Evolutionary conservation across 2,888 invertebrate genomes (phyloP), one percentile per base, ranked within the genome.

Genomic region (Danaus chrysippus): DNA sequence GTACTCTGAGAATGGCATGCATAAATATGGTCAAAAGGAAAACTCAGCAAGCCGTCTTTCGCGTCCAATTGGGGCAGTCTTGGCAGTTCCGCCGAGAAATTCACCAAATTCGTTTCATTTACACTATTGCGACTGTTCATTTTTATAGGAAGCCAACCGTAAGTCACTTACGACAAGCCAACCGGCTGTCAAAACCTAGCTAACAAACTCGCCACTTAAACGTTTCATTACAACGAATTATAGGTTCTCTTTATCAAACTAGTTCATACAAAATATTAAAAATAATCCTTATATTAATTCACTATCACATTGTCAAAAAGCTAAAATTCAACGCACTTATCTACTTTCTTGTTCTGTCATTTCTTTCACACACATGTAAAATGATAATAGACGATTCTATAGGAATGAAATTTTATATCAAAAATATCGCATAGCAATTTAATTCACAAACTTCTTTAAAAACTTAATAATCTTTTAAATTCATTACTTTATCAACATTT

Each of bases 1-100:
- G 81, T 71, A 53, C 77, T 81, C 65, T 87, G 89, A 10, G 91
- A 90, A 73, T 91, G 93, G 75, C 94, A 94, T 52, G 94, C 94
- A 82, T 95, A 95, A 83, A 95, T 93, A 83, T 95, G 95, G 87
- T 95, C 95, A 75, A 94, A 94, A 56, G 94, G 92, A 75, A 93
- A 93, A 79, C 92, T 93, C 73, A 93, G 81, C 74, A 93, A 86
- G 61, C 92, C 91, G 71, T 92, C 91, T 75, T 92, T 92, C 68
- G 86, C 76, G 67, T 91, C 90, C 68, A 87, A 76, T 75, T 83
- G 83, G 76, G 83, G 88, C 61, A 87, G 73, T 56, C 86, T 79
- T 58, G 83, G 75, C 68, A 86, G 75, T 75, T 88, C 87, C 70
- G 83, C 75, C 75, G 90, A 82, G 77, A 84, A 87, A 81, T 86